A percentile compares a stretch with the other conserved stretches of the same genome.
Evolutionary conservation across 2,888 invertebrate genomes (phyloP).

Genomic region (Hyalella azteca): DNA sequence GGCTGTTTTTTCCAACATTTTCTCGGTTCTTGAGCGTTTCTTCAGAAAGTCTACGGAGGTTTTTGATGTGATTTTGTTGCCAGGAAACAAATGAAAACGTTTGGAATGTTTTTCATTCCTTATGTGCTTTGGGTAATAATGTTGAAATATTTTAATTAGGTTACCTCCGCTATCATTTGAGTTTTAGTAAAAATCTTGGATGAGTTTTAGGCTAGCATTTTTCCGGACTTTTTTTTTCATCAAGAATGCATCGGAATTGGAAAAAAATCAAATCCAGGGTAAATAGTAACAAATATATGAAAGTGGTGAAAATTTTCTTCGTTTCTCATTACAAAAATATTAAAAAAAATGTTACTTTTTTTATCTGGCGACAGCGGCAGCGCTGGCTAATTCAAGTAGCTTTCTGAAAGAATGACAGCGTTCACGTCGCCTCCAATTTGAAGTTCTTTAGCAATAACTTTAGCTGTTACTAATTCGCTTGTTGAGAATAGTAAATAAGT

Average conservation of each 20-base stretch:
- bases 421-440: too few relatives aligned
- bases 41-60: constrained; percentile 5
- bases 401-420: constrained; percentile 17
- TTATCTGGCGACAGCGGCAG: constrained; percentile 22
- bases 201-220: constrained; percentile 23
- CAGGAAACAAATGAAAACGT: neutral
- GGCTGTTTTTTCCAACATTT: constrained; percentile 16
- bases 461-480: too few relatives aligned
- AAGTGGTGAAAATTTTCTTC: too few relatives aligned
- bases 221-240: neutral
- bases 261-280: too few relatives aligned
- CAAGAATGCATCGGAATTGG: neutral
- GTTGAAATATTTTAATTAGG: constrained; percentile 2
- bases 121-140: neutral
- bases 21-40: neutral
- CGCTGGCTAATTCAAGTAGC: constrained; percentile 25
- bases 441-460: too few relatives aligned
- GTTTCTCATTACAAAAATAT: too few relatives aligned
- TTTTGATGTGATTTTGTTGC: neutral
- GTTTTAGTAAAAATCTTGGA: constrained; percentile 30
- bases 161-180: constrained; percentile 12
- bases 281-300: too few relatives aligned
- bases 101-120: neutral
- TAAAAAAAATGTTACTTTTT: neutral
- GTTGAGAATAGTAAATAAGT: too few relatives aligned